Conservation (phyloP, 2,113 vertebrate species). For the Anolis sagrei region DNA sequence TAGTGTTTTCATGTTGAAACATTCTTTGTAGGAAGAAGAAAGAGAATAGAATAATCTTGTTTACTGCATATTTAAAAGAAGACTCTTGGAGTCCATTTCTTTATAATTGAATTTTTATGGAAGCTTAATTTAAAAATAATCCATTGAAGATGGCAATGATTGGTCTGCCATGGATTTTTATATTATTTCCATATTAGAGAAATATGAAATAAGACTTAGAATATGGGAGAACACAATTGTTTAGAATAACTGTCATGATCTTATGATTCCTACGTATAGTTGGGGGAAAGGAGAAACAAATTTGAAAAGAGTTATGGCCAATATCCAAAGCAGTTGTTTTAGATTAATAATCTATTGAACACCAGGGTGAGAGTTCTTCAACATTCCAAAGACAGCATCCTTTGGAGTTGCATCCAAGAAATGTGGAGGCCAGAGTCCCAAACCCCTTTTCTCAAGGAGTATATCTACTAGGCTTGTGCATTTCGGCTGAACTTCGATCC, state of each 20-base stretch:
- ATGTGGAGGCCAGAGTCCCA: too few species aligned
- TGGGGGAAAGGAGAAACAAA: neutral
- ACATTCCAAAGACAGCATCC: neutral
- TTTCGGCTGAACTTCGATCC: too few species aligned
- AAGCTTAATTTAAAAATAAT: slow-evolving; percentile 61
- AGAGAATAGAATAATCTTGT: slow-evolving; percentile 35
- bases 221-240: slow-evolving; percentile 40
- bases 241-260: slow-evolving; percentile 36
- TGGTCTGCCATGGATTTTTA: slow-evolving; percentile 60
- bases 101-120: slow-evolving; percentile 69
- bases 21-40: neutral
- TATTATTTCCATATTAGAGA: slow-evolving; percentile 57
- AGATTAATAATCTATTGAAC: neutral
- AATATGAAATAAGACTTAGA: slow-evolving; percentile 45
- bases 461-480: too few species aligned
- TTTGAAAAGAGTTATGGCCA: neutral
- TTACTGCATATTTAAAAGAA: slow-evolving; percentile 67
- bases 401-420: too few species aligned
- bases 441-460: too few species aligned
- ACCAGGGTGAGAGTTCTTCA: neutral
- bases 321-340: neutral
- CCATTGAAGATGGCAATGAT: slow-evolving; percentile 60
- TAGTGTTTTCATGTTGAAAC: slow-evolving; percentile 23
- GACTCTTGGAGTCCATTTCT: slow-evolving; percentile 53
- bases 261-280: slow-evolving; percentile 47